Evolutionary conservation across 1,140 invertebrate species (phyloP), one percentile per base, ranked within the genome.

Genomic region (Drosophila burlai): DNA sequence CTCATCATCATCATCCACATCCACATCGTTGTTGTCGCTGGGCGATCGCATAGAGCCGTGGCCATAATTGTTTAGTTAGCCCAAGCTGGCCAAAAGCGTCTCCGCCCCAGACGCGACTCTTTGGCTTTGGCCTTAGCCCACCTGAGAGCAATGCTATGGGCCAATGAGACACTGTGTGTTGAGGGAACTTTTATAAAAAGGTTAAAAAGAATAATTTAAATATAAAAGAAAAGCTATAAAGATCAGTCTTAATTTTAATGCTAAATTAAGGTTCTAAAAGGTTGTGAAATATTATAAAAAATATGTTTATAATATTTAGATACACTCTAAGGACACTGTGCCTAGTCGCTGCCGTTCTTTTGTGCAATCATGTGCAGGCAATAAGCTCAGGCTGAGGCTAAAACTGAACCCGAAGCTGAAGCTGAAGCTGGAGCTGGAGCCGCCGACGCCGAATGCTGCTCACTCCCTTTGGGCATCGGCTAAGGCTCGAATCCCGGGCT

Each of bases 31-130:
- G 60, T 65, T 58, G 43, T 77, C 66, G 57, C 38, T 79, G 77
- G 73, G 52, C 68, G 73, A 81, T 78, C 73, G 72, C 83, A 52
- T 63, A 68, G 83, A 74, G 83, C 80, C 78, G 68, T 85, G 77
- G 82, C 83, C 81, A 87, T 87, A 87, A 87, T 87, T 87, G 83
- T 86, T 86, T 85, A 84, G 82, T 78, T 78, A 74, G 81, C 80
- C 76, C 61, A 62, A 76, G 78, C 73, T 57, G 57, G 34, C 73
- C 77, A 80, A 69, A 81, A 74, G 71, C 68, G 40, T 73, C 71
- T 31, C 63, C 77, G 49, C 62, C 71, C 77, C 67, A 57, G 62
- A 42, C 62, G 36, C 38, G 50, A 38, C 40, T 60, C 58, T 60
- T 31, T 59, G 24, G 57, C 57, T 45, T 59, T 45, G 26, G 38